Conservation (phyloP, 2,888 invertebrate species). For the Auanema freiburgensis region DNA sequence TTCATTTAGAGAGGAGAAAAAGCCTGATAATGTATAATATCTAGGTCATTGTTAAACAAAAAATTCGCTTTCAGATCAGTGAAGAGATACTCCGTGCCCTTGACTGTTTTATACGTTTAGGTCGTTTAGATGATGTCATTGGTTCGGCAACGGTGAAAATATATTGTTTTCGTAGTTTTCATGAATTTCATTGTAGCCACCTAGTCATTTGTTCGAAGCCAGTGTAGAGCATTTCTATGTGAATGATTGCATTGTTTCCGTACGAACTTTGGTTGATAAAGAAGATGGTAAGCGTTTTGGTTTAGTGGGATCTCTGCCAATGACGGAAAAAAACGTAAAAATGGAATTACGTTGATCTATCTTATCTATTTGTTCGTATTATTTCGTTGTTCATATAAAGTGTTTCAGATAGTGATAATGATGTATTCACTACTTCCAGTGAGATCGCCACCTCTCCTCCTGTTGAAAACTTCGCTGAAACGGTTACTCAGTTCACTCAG, state of each 20-base stretch:
- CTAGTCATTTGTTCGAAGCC: constrained; percentile 12
- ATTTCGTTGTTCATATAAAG: background rate
- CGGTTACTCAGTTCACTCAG: too few relatives aligned
- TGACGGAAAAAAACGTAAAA: constrained; percentile 7
- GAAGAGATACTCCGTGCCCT: constrained; percentile 15
- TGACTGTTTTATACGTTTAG: constrained; percentile 13
- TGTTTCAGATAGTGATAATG: constrained; percentile 15
- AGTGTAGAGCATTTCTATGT: constrained; percentile 23
- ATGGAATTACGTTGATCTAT: background rate
- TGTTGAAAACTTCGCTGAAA: too few relatives aligned
- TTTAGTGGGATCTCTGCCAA: background rate
- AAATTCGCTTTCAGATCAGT: constrained; percentile 3
- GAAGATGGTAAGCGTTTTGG: background rate
- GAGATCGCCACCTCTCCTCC: background rate
- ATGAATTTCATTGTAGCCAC: background rate
- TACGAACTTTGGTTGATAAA: constrained; percentile 22
- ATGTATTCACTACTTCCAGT: constrained; percentile 15
- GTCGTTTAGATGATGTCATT: constrained; percentile 11
- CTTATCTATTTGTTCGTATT: background rate
- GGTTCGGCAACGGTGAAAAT: background rate
- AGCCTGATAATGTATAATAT: constrained; percentile 2
- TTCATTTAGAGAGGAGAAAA: background rate
- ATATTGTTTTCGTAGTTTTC: background rate
- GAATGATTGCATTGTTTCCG: constrained; percentile 23
- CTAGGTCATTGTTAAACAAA: background rate